Evolutionary conservation across 1,140 invertebrate species (phyloP).

Genomic region (Drosophila sp.): DNA sequence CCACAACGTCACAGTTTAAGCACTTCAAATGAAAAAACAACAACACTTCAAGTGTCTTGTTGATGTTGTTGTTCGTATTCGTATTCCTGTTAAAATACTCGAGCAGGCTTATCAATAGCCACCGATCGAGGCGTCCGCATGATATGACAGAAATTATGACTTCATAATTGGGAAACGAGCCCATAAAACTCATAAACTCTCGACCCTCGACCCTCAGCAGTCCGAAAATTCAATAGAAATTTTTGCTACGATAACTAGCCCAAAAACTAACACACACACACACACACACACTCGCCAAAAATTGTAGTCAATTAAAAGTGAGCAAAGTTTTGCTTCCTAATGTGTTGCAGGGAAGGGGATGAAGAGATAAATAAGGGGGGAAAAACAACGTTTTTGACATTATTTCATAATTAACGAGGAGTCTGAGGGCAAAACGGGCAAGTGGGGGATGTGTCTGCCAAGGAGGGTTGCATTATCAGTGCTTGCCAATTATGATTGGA

Average conservation of each 20-base stretch:
- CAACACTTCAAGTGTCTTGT: constrained; percentile 49
- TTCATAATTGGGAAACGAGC: constrained; percentile 69
- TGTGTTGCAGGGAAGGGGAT: neutral
- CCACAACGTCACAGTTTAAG: constrained; percentile 62
- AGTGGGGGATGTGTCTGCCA: neutral
- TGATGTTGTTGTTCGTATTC: constrained; percentile 34
- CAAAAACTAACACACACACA: constrained; percentile 26
- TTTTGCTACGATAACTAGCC: constrained; percentile 38
- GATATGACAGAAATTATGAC: constrained; percentile 80
- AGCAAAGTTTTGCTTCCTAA: constrained; percentile 40
- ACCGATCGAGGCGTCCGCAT: constrained; percentile 63
- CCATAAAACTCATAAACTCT: constrained; percentile 23
- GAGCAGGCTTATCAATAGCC: constrained; percentile 58
- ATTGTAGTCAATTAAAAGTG: constrained; percentile 71
- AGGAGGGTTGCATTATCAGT: constrained; percentile 44
- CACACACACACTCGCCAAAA: constrained; percentile 43
- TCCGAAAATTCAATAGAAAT: constrained; percentile 72
- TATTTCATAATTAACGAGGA: constrained; percentile 50
- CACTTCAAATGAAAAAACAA: constrained; percentile 63
- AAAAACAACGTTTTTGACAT: constrained; percentile 38
- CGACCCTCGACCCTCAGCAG: constrained; percentile 27
- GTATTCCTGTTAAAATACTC: constrained; percentile 7
- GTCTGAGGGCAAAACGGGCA: neutral
- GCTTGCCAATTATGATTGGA: constrained; percentile 74
- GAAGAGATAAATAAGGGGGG: too few species aligned